Evolutionary conservation across 92 coral and sea anemone species (phyloP), one percentile per base, ranked within the genome.

Genomic region (Epizoanthus scotinus): DNA sequence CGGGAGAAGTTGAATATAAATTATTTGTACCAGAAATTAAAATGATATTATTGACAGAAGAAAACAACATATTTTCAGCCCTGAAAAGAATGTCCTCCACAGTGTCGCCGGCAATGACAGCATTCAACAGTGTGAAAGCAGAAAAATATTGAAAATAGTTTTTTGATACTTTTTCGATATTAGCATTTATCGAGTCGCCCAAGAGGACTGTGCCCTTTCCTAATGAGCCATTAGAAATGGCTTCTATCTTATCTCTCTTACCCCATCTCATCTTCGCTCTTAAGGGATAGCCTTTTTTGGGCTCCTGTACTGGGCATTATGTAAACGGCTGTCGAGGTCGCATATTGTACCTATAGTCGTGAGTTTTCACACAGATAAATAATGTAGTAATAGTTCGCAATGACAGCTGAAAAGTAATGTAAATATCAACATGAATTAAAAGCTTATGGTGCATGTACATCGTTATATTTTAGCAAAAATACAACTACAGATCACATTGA

Each of bases 51-150:
- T 54, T 54, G 12, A 54, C 59, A 54, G 59, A 54, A 54, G 59
- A 54, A 54, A 54, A 54, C 59, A 54, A 54, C 59, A 54, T 54
- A 54, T 54, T 54, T 54, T 54, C 17, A 54, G 59, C 59, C 59
- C 59, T 54, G 59, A 7, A 54, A 54, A 54, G 59, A 54, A 54
- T 54, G 59, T 15, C 59, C 59, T 54, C 59, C 59, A 54, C 59
- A 54, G 59, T 54, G 59, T 54, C 59, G 12, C 59, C 59, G 12
- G 59, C 2, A 31, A 31, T 31, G 36, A 1, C 59, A 6, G 59
- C 59, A 18, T 54, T 54, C 59, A 54, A 54, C 59, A 54, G 0
- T 0, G 59, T 54, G 59, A n/a, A n/a, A n/a, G n/a, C n/a, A n/a
- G n/a, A n/a, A n/a, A n/a, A n/a, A n/a, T n/a, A n/a, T n/a, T n/a